Base-by-base conservation (phyloP, 2,888 invertebrate genomes). In the Flexamia atlantica region DNA sequence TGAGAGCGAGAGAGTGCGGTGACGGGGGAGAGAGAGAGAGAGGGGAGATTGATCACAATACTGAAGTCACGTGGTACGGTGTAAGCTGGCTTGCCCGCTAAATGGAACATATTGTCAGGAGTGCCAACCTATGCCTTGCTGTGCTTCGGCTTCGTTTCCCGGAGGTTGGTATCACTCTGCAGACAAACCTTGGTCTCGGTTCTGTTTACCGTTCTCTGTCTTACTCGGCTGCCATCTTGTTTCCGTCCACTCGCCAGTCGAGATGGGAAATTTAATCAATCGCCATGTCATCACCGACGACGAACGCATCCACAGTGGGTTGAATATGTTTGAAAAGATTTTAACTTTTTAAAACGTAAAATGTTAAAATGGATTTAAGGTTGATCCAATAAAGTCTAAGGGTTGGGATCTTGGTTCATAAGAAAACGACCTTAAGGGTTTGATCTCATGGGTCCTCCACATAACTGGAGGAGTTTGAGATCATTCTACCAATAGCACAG, bases 1-100 rank as follows among this genome's bases (percentile, higher is more conserved):
- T 89, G 90, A 89, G 90, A 87, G 46, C 2, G 46, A 4, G 46
- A 46, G 46, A 46, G 46, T 9, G 46, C 12, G 7, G 46, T 9
- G 7, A 12, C 46, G 86, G 90, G 89, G 89, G 90, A 90, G 85
- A 14, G 76, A 82, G 17, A 80, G 81, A 85, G 85, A 85, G 84
- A 82, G 83, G 85, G 84, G 85, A 23, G 70, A 70, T 70, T 70
- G 70, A 70, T 70, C 70, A 70, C 70, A 40, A 40, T 40, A 70
- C 36, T 25, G 68, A 17, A 70, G 70, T 70, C 70, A 70, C 70
- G 70, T 70, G 70, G 70, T 70, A 70, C 70, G 23, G 36, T 70
- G 40, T 70, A 70, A 70, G 70, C 70, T 40, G 23, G 70, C 70
- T 68, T 10, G 40, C 70, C 70, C 40, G 70, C 70, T 70, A 70